phyloP scores from a whole-genome alignment of 2,888 invertebrate genomes.

The Cerastis rubricosa region DNA sequence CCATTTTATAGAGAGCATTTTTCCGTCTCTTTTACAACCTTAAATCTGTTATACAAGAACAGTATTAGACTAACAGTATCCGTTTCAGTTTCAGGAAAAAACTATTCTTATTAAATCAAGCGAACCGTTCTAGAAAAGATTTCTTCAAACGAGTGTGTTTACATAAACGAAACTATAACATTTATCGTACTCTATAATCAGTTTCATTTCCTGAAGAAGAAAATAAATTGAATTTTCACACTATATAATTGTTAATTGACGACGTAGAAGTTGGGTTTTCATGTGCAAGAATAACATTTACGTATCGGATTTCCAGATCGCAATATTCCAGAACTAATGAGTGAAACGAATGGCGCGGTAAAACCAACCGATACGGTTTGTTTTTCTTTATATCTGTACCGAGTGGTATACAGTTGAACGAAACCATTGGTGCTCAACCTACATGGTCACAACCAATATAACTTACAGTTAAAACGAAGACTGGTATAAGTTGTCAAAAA shows the following conservation, averaged over 20 bases:
- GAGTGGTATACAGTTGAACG: conserved; percentile 43
- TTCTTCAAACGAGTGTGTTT: conserved; percentile 6
- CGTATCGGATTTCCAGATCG: conserved; percentile 46
- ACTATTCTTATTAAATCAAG: neutral
- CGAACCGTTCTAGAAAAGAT: conserved; percentile 13
- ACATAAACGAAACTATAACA: conserved; percentile 7
- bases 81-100: neutral
- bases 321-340: conserved; percentile 46
- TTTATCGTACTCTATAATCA: conserved; percentile 14
- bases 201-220: conserved; percentile 24
- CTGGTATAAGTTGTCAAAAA: neutral
- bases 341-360: conserved; percentile 36
- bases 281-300: conserved; percentile 45
- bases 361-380: conserved; percentile 35
- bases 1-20: neutral
- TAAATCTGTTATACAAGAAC: neutral
- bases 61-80: neutral
- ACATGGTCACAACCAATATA: neutral
- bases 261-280: neutral
- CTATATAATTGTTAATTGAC: conserved; percentile 22
- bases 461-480: neutral
- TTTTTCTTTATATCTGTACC: conserved; percentile 30
- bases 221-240: conserved; percentile 9
- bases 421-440: conserved; percentile 40
- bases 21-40: neutral